phyloP scores from a whole-genome alignment of 1,140 invertebrate genomes.

The Trinorchestia longiramus region DNA sequence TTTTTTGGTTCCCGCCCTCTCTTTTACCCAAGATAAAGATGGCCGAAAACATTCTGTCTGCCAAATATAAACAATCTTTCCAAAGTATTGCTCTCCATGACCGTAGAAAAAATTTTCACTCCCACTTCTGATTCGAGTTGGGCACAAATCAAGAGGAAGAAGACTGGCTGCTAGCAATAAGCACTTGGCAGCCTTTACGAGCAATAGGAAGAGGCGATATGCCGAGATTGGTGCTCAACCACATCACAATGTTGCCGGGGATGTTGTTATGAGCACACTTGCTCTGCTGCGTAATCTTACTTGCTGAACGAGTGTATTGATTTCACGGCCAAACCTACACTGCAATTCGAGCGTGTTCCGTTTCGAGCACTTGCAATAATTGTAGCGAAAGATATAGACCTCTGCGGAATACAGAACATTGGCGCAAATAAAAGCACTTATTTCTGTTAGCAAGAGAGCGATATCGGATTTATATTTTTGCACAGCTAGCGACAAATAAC shows the following conservation, averaged over 20 bases:
- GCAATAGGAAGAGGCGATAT: neutral
- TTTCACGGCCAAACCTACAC: neutral
- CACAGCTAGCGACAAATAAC: neutral
- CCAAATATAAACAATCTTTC: neutral
- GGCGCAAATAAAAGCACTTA: neutral
- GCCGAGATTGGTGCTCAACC: slow-evolving; percentile 4
- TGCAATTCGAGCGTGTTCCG: neutral
- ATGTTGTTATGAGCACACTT: neutral
- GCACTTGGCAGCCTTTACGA: slow-evolving; percentile 5
- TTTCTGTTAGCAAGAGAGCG: neutral
- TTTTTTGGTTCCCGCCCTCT: neutral
- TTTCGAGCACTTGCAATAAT: neutral
- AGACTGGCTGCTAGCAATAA: slow-evolving; percentile 6
- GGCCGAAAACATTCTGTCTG: neutral
- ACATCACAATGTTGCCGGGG: slow-evolving; percentile 5
- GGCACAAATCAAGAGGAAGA: slow-evolving; percentile 6
- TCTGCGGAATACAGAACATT: neutral
- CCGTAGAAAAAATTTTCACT: neutral
- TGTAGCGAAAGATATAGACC: neutral
- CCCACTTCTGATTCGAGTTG: neutral
- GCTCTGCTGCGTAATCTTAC: neutral
- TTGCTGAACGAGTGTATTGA: neutral
- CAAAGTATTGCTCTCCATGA: neutral
- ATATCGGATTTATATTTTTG: neutral
- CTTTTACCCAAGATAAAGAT: neutral